These are phyloP conservation scores for Dinothrombium tinctorium DNA, from an alignment of 1,140 invertebrate genomes.

Conservation along the genomic window DNA sequence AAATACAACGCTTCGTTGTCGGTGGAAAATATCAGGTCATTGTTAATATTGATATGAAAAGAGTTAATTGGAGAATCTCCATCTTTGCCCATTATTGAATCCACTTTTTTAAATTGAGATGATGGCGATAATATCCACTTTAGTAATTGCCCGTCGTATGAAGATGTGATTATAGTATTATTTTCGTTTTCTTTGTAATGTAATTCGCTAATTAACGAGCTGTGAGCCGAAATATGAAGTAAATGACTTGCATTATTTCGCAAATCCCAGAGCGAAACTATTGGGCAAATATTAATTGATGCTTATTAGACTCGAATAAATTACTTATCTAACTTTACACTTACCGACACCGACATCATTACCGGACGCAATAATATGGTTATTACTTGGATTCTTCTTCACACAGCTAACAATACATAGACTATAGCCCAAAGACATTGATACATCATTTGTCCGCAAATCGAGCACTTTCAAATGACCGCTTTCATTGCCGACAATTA, in stretches of 20 bases:
- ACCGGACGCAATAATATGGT: conserved; percentile 10
- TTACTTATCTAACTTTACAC: too few species aligned
- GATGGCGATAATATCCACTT: conserved; percentile 12
- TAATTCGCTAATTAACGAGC: conserved; percentile 2
- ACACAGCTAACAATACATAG: conserved; percentile 3
- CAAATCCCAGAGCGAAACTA: too few species aligned
- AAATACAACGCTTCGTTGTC: conserved; percentile 13
- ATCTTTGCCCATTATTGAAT: conserved; percentile 4
- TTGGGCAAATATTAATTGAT: too few species aligned
- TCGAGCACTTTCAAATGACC: conserved; percentile 10
- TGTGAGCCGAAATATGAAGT: conserved; percentile 4
- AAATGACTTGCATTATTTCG: conserved; percentile 3
- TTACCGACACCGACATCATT: conserved; percentile 7
- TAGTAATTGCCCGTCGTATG: conserved; percentile 9
- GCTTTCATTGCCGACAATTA: conserved; percentile 7
- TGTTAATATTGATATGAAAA: conserved; percentile 6
- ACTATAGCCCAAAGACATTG: conserved; percentile 1
- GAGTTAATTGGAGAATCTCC: conserved; percentile 5
- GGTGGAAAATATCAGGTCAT: conserved; percentile 6
- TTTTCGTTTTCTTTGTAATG: conserved; percentile 3
- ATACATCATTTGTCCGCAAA: neutral
- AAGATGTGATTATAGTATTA: conserved; percentile 2
- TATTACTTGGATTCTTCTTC: conserved; percentile 3
- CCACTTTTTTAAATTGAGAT: too few species aligned
- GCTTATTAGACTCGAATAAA: too few species aligned